Evolutionary conservation across 2,797 vertebrate genomes (phyloP), one percentile per base, ranked within the genome.

Genomic region (Melanotaenia boesemani): DNA sequence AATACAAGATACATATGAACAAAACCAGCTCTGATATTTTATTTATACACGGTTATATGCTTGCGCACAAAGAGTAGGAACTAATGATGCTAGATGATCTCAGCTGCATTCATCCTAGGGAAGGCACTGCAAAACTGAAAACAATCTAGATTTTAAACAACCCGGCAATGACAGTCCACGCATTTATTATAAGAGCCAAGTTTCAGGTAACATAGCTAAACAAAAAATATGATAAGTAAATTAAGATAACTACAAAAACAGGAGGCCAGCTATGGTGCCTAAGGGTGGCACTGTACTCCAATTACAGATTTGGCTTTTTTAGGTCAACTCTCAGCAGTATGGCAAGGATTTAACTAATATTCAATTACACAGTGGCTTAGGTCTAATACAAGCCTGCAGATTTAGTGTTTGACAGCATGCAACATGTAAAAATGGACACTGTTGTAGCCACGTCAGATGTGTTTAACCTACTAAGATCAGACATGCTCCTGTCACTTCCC

Each of bases 361-460:
- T 92, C 83, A 90, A 91, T 92, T 91, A 92, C 90, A 92, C 83
- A 88, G 63, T 72, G 73, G 84, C 86, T 92, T 90, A 89, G 87
- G 85, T 83, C 72, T 82, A 78, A 86, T 87, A 75, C 79, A 86
- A 81, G 66, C 78, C 77, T 62, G 71, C 71, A 85, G 81, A 92
- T 88, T 89, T 87, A 90, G 81, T 57, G 66, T 72, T 80, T 85
- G 73, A 87, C 81, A 76, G 82, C 70, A 63, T 58, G 62, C 67
- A 72, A 48, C 58, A 61, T 48, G 65, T 76, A 70, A 77, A 87
- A 88, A 34, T 69, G 80, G 80, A 83, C 76, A 62, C 67, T 77
- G 75, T 72, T 84, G 79, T 58, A 75, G 74, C 74, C 75, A 28
- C 67, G 83, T 85, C 78, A 79, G 57, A 88, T 73, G 75, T 82